These are phyloP conservation scores for Norana najaformis DNA, from an alignment of 2,888 invertebrate species.

Conservation along the genomic window DNA sequence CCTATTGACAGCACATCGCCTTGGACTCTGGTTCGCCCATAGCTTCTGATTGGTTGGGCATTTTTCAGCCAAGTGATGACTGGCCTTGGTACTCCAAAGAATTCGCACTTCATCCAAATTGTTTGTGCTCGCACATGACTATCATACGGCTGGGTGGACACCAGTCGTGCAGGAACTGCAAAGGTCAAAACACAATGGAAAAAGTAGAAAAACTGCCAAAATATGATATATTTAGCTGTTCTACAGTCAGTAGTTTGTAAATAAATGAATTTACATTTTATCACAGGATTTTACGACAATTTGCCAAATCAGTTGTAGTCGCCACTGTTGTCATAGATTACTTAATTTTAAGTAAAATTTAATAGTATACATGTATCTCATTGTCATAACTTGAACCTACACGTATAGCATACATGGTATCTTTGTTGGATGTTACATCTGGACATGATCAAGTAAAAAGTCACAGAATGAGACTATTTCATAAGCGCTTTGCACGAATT, in stretches of 20 bases:
- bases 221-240: too few species aligned
- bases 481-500: too few species aligned
- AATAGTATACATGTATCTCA: neutral
- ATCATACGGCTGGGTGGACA: neutral
- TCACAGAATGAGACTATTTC: too few species aligned
- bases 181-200: neutral
- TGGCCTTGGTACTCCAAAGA: neutral
- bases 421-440: neutral
- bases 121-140: neutral
- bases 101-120: neutral
- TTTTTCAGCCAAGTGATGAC: neutral
- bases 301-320: too few species aligned
- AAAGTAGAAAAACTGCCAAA: too few species aligned
- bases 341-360: too few species aligned
- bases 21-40: neutral
- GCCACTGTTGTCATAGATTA: too few species aligned
- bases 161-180: neutral
- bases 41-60: neutral
- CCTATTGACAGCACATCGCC: neutral
- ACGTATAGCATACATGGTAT: neutral
- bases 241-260: too few species aligned
- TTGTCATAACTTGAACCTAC: neutral
- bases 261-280: too few species aligned
- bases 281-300: too few species aligned
- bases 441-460: neutral